Evolutionary conservation across 1,140 invertebrate genomes (phyloP).

Genomic region (Teleopsis dalmanni): DNA sequence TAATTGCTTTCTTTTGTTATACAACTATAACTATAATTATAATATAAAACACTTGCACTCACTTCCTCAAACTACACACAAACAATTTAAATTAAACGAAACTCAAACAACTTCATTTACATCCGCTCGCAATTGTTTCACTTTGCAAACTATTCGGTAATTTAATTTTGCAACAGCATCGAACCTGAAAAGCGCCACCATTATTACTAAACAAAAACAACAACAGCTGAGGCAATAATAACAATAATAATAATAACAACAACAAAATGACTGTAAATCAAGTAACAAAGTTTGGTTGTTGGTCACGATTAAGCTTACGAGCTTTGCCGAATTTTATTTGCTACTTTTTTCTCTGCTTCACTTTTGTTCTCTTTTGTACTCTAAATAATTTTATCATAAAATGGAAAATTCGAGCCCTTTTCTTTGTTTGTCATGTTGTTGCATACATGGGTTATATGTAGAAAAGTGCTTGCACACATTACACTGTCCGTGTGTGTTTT

Average conservation of each 20-base stretch:
- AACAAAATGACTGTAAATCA: background rate
- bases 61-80: too few species aligned
- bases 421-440: too few species aligned
- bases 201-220: background rate
- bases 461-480: too few species aligned
- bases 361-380: too few species aligned
- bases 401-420: too few species aligned
- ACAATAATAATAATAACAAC: background rate
- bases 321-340: too few species aligned
- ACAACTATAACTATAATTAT: background rate
- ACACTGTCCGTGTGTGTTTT: too few species aligned
- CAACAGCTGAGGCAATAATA: background rate
- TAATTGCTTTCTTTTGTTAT: background rate
- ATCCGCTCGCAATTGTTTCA: constrained; percentile 9
- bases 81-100: background rate
- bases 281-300: background rate
- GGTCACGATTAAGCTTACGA: too few species aligned
- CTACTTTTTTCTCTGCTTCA: too few species aligned
- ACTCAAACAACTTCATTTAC: constrained; percentile 3
- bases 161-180: background rate
- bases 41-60: too few species aligned
- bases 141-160: constrained; percentile 7
- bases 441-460: too few species aligned
- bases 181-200: background rate
- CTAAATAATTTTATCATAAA: too few species aligned